Evolutionary conservation across 2,888 invertebrate genomes (phyloP), one percentile per base, ranked within the genome.

Genomic region (Morpho deidamia): DNA sequence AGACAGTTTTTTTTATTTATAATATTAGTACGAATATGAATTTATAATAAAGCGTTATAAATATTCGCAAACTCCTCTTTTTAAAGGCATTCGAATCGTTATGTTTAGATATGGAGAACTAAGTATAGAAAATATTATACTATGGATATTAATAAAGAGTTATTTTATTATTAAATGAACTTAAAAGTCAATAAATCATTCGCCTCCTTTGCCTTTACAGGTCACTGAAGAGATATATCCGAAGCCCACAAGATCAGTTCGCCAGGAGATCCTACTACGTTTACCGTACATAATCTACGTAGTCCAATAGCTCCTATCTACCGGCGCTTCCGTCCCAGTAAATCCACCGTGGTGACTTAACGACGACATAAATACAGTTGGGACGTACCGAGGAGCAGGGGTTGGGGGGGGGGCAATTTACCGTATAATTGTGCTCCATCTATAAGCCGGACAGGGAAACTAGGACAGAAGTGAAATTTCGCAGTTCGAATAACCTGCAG

Each of bases 361-460:
- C 77, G 78, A 71, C 73, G 73, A 58, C 71, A 74, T 80, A 80
- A 79, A 77, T 77, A 78, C 69, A 56, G 60, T 34, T 41, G 51
- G 55, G 55, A 55, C 56, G 44, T 34, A 42, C 41, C 33, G 33
- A 14, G 11, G 53, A 46, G 43, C 44, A 55, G 39, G 59, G 12
- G 52, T 48, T 56, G 43, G 47, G 56, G 46, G 55, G 34, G 58
- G 61, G 63, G 66, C 70, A 69, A 77, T 76, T 76, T 74, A 77
- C 64, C 65, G 72, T 75, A 74, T 80, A 81, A 81, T 83, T 81
- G 74, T 69, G 61, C 71, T 70, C 76, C 76, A 80, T 81, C 78
- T 78, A 71, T 81, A 73, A 79, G 72, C 67, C 62, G 68, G 56
- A 60, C 59, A 54, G 59, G 58, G 63, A 61, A 70, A 59, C 62